Base-by-base conservation (phyloP, 2,888 invertebrate genomes). In the Peribatodes rhomboidaria region DNA sequence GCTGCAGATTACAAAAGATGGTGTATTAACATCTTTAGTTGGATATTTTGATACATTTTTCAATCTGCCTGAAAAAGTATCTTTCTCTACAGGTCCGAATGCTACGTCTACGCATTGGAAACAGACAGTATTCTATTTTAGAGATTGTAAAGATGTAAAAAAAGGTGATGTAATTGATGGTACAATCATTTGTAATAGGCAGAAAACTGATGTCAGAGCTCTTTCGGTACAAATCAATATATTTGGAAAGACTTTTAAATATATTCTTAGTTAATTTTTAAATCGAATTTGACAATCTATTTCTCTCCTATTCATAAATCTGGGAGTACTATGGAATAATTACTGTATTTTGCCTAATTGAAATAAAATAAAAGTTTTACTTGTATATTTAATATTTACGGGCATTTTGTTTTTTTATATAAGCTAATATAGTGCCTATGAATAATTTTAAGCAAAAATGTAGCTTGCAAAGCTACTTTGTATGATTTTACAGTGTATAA, bases 1-100 rank as follows among this genome's bases (percentile, higher is more conserved):
- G 68, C 86, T 98, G 31, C 93, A 87, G 35, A 95, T 96, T 31
- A 91, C 86, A 0, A 94, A 94, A 76, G 95, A 95, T 76, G 96
- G 97, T 14, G 86, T 90, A 33, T 81, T 99, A 37, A 97, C 97
- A 1, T 97, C 97, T 1, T 91, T 99, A 68, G 96, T 97, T 61
- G 98, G 98, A 8, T 99, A 97, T 89, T 99, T 99, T 92, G 98
- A 98, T 88, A 96, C 96, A 27, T 96, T 95, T 81, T 98, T 98
- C 87, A 96, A 97, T 79, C 87, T 96, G 59, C 94, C 95, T 1
- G 94, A 95, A 72, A 88, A 94, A 13, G 94, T 97, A 7, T 88
- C 93, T 3, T 96, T 98, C 77, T 96, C 96, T 55, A 98, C 98
- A 0, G 96, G 97, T 0, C 98, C 98, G 2, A 90, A 94, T 41